Percentiles rank a stretch among this genome's conserved stretches.
Conservation (phyloP, 2,113 vertebrate species). For the Phocoena phocoena region DNA sequence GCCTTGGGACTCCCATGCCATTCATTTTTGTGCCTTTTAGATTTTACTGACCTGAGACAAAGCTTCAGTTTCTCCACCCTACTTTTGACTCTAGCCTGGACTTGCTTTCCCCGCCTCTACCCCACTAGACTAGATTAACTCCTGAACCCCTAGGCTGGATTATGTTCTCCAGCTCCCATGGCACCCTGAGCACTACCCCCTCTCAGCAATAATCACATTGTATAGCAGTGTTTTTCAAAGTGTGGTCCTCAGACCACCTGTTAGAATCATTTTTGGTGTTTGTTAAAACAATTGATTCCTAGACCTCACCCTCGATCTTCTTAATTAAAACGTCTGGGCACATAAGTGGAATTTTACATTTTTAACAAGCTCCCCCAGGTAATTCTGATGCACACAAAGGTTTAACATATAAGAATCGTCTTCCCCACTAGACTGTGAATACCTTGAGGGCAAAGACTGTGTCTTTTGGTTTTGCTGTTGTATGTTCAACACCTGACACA, state of each 20-base stretch:
- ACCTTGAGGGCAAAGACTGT: conserved; percentile 45
- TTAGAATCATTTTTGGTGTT: conserved; percentile 20
- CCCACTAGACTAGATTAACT: background rate
- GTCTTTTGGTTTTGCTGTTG: conserved; percentile 41
- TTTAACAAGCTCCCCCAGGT: conserved; percentile 46
- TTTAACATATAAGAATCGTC: conserved; percentile 46
- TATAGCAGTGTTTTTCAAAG: conserved; percentile 12
- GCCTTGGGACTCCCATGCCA: background rate
- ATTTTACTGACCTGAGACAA: background rate
- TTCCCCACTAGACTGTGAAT: conserved; percentile 55
- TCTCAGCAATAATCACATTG: conserved; percentile 56
- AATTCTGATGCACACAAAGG: conserved; percentile 59
- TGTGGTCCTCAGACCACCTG: background rate
- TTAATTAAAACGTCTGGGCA: conserved; percentile 42
- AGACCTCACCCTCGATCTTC: background rate
- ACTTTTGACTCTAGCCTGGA: background rate
- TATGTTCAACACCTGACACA: conserved; percentile 56
- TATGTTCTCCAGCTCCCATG: background rate
- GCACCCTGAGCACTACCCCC: background rate
- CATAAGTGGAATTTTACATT: conserved; percentile 45
- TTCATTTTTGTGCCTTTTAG: conserved; percentile 23
- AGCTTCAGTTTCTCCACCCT: background rate
- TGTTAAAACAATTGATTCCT: conserved; percentile 23
- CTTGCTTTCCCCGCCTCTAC: background rate
- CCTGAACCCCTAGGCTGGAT: background rate